Conservation (phyloP, 1,140 invertebrate species). For the Brachionus rubens region DNA sequence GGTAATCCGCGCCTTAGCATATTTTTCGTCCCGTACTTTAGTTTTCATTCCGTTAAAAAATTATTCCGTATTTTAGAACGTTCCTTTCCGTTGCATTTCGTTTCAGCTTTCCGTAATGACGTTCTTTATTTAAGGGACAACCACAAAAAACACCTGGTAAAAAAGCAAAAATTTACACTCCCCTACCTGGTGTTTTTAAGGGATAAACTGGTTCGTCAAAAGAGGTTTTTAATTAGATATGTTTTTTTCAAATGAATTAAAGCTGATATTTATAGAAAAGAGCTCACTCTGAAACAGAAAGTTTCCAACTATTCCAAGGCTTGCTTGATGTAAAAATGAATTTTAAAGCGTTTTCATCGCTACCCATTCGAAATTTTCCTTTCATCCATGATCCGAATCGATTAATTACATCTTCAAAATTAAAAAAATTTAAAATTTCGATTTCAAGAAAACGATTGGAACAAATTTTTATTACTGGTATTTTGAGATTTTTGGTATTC, state of each 20-base stretch:
- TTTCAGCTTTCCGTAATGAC: too few species aligned
- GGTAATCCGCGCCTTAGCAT: too few species aligned
- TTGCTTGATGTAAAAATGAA: slow-evolving; percentile 41
- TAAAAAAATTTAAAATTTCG: not conserved
- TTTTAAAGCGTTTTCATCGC: slow-evolving; percentile 24
- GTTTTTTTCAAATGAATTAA: not conserved
- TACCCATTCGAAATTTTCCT: not conserved
- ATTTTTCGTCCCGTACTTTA: too few species aligned
- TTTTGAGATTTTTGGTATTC: slow-evolving; percentile 27
- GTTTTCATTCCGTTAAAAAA: too few species aligned
- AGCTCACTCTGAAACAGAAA: slow-evolving; percentile 18
- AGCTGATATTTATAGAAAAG: not conserved
- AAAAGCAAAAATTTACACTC: too few species aligned
- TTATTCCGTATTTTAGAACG: too few species aligned
- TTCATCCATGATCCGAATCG: slow-evolving; percentile 34
- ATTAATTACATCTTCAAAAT: not conserved
- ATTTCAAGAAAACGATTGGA: not conserved
- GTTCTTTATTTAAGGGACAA: too few species aligned
- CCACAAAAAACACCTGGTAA: too few species aligned
- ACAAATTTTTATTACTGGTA: not conserved
- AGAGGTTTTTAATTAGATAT: too few species aligned
- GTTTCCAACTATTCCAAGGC: slow-evolving; percentile 41
- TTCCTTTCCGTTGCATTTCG: too few species aligned
- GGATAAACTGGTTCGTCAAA: too few species aligned
- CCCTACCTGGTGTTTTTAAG: too few species aligned